Base-by-base conservation (phyloP, 2,113 vertebrate species). In the Fulica atra region DNA sequence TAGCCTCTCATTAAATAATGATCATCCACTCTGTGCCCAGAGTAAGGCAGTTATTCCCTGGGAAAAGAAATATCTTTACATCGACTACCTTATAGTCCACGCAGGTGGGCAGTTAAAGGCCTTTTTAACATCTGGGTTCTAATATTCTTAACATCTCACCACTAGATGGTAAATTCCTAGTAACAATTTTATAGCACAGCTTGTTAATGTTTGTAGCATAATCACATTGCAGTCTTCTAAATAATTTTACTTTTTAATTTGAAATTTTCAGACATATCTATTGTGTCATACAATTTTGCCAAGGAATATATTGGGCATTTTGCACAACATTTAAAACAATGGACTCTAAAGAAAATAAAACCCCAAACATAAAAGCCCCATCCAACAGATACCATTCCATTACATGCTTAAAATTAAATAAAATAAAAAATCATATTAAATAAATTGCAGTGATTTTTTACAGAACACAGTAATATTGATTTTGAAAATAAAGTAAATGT, bases 281-380 rank as follows among this genome's bases (percentile, higher is more conserved):
- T 64, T 56, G 42, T 6, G 64, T 64, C 1, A 46, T 31, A 7
- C 2, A 68, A 35, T 50, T 82, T 65, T 57, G 8, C 6, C 46
- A 50, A 54, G 25, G 2, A 78, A 70, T 51, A 33, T 46, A 40
- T 26, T 13, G 6, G 1, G 0, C 12, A 35, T 80, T 71, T 80
- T 88, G 21, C 13, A 12, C 3, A 71, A 4, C 2, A 35, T 2
- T 54, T 68, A 7, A 16, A 80, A 40, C 4, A 61, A 44, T n/a
- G 5, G 16, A 28, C 4, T 56, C 11, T 16, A 53, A 64, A 29
- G 5, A 2, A 10, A 44, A 63, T 72, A 36, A 8, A n/a, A 8
- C 0, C 8, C 28, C 25, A 53, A 26, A 28, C 2, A 20, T 20
- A 44, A 53, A 48, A 2, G 6, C 16, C 10, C 29, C 10, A n/a